Evolutionary conservation across 2,113 vertebrate species (phyloP), one percentile per base, ranked within the genome.

Genomic region (Notothenia rossii): DNA sequence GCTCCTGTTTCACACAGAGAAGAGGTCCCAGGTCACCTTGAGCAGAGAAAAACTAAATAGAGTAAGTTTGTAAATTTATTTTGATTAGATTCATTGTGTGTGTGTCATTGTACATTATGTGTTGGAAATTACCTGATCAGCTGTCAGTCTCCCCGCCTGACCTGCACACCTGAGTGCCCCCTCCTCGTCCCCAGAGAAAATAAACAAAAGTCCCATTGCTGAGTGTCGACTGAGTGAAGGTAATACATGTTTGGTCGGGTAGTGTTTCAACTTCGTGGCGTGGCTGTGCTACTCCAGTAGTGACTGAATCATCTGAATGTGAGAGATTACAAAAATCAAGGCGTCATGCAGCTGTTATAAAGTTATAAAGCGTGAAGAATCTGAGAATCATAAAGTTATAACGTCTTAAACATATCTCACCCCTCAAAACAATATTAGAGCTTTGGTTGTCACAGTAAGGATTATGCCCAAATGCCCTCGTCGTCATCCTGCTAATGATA

Each of bases 391-490:
- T 17, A 18, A 46, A 62, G 14, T 13, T 14, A 53, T 12, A 62
- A 79, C 45, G 48, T 64, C 18, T 67, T 43, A 18, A 79, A 82
- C 40, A 68, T 29, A 69, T 72, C 98, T 99, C 94, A 99, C 98
- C 98, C 95, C 93, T 96, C 94, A 96, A 96, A 99, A 97, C 93
- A 97, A 96, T 94, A 96, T 94, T 95, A 96, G 94, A 96, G 96
- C 96, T 98, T 98, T 99, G 97, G 96, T 97, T 96, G 83, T 92
- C 95, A 92, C 88, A 94, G 96, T 95, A 93, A 93, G 40, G 89
- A 95, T 96, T 97, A 99, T 90, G 98, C 98, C 98, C 98, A 99
- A 93, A 99, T 99, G 82, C 98, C 98, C 95, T 99, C 98, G 94
- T 99, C 98, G 60, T 99, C 98, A 95, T 99, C 98, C 98, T 99